Conservation (phyloP, 2,797 vertebrate species). For the Bradypodion pumilum region DNA sequence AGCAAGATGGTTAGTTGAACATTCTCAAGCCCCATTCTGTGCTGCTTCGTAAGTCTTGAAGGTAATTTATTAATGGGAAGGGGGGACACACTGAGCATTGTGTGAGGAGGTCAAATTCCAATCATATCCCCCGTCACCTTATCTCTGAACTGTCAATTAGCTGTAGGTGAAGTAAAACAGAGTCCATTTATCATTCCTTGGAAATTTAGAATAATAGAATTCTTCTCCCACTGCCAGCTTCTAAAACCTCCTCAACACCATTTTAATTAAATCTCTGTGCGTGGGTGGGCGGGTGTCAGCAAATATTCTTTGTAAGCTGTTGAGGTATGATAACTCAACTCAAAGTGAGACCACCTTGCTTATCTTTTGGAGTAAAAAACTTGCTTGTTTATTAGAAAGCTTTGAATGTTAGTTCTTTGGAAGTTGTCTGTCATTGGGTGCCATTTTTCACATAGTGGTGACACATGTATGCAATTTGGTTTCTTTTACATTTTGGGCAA, state of each 20-base stretch:
- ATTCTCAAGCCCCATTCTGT: slow-evolving; percentile 5
- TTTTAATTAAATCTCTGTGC: slow-evolving; percentile 35
- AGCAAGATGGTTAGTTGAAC: slow-evolving; percentile 6
- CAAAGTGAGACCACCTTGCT: neutral
- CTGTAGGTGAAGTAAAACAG: slow-evolving; percentile 55
- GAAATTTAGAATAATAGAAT: neutral
- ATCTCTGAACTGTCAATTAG: slow-evolving; percentile 40
- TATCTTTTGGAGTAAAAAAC: neutral
- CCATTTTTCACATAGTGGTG: neutral
- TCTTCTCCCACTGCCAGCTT: neutral
- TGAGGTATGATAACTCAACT: neutral
- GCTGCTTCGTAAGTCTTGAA: slow-evolving; percentile 24
- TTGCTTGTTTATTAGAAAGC: neutral
- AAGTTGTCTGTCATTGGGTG: too few species aligned
- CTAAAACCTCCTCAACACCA: neutral
- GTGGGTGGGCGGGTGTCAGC: neutral
- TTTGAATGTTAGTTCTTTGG: neutral
- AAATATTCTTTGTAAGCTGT: neutral
- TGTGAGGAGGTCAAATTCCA: slow-evolving; percentile 54
- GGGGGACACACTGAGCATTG: slow-evolving; percentile 3
- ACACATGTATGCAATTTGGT: neutral
- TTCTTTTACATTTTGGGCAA: neutral
- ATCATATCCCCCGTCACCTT: slow-evolving; percentile 40
- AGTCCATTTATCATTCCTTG: neutral
- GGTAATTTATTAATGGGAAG: slow-evolving; percentile 46